Conservation (phyloP, 1,140 invertebrate species). For the Brachionus sp. region DNA sequence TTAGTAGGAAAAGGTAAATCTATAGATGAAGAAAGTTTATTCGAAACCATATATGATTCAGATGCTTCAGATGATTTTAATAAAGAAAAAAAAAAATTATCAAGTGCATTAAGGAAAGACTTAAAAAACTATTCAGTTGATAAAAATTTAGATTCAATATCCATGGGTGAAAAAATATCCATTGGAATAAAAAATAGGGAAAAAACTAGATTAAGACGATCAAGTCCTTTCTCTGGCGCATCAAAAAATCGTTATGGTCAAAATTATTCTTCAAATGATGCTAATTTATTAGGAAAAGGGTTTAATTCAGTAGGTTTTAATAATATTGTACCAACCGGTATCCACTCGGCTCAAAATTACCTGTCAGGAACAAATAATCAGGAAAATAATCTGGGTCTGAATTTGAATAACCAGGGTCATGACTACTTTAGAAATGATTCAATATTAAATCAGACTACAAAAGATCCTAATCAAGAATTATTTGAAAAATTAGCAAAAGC, state of each 20-base stretch:
- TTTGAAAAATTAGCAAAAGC: neutral
- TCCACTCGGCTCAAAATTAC: neutral
- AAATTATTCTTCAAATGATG: neutral
- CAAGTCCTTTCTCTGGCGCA: neutral
- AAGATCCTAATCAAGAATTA: neutral
- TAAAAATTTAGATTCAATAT: neutral
- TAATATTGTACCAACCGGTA: neutral
- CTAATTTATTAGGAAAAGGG: neutral
- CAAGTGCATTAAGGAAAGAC: neutral
- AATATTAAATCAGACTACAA: neutral
- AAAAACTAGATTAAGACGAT: neutral
- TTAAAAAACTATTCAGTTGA: neutral
- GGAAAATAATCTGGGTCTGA: too few species aligned
- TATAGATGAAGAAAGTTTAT: neutral
- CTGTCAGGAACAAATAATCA: too few species aligned
- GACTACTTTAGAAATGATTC: neutral
- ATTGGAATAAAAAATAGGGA: neutral
- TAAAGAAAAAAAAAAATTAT: neutral
- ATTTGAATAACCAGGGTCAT: too few species aligned
- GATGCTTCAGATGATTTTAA: constrained; percentile 8
- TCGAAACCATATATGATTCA: constrained; percentile 8
- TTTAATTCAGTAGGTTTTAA: neutral
- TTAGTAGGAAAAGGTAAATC: neutral
- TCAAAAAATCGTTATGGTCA: neutral
- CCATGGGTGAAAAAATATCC: neutral